Base-by-base conservation (phyloP, 2,888 invertebrate species). In the Prostheceraeus crozeri region DNA sequence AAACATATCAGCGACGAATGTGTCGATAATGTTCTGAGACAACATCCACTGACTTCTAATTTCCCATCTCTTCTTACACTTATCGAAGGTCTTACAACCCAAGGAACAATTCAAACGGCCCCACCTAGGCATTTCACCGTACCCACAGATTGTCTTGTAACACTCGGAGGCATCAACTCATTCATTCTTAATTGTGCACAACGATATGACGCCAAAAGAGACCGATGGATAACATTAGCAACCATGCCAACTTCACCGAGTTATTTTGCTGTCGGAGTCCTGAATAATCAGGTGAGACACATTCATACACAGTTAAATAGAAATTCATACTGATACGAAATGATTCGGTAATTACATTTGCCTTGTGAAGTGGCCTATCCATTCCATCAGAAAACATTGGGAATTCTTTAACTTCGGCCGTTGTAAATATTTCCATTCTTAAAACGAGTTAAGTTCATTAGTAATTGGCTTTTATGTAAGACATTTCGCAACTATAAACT, bases 91-190 rank as follows among this genome's bases (percentile, higher is more conserved):
- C n/a, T n/a, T 33, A n/a, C n/a, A n/a, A n/a, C n/a, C n/a, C 25
- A n/a, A 51, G 11, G 27, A 8, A 11, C 6, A 6, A n/a, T 28
- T 14, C 14, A 10, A 60, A 64, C 68, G 2, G 67, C 70, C 53
- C 68, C 74, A n/a, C 67, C 68, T 4, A 35, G 75, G 33, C 74
- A 74, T 10, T 75, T 74, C 19, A 75, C 75, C 3, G 69, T 76
- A 14, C 73, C 74, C 33, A 73, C 72, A 57, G 72, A 74, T 56
- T 71, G 71, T 23, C 64, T 76, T 61, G 72, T 74, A n/a, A 67
- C 71, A 1, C 65, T 75, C 6, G 73, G 74, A 2, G 66, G 67
- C 1, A 21, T 59, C 2, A 48, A 60, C 25, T 19, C 19, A 14
- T 68, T 67, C 61, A 67, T 70, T 11, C 68, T 70, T 2, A 67